phyloP scores from a whole-genome alignment of 2,113 vertebrate species.

The Limanda limanda region DNA sequence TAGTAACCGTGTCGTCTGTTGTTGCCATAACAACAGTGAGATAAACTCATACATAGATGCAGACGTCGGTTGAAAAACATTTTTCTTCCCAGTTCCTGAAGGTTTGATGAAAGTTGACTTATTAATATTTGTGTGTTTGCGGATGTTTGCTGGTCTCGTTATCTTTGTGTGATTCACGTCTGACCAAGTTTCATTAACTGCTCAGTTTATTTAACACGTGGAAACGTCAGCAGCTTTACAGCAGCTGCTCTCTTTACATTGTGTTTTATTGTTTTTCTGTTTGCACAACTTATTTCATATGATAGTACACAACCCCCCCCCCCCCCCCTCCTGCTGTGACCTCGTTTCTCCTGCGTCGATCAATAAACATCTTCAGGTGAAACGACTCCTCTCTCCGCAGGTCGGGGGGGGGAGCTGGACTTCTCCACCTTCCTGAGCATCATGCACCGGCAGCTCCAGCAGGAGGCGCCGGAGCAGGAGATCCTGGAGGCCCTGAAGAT shows the following conservation, averaged over 20 bases:
- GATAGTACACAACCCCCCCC: neutral
- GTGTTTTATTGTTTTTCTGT: constrained; percentile 10
- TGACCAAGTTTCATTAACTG: neutral
- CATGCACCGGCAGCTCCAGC: constrained; percentile 91
- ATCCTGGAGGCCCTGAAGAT: constrained; percentile 89
- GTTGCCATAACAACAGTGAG: no score
- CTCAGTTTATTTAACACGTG: constrained; percentile 15
- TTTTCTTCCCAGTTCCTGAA: no score
- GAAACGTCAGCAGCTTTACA: neutral
- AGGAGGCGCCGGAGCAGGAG: constrained; percentile 88
- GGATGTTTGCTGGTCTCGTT: neutral
- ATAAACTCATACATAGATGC: no score
- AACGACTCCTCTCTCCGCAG: constrained; percentile 34
- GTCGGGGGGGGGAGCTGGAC: constrained; percentile 83
- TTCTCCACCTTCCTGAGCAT: constrained; percentile 92
- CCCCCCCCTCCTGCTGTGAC: neutral
- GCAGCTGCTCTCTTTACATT: neutral
- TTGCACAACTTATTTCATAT: constrained; percentile 26
- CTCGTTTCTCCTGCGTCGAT: neutral
- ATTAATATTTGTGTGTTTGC: neutral
- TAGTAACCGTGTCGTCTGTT: no score
- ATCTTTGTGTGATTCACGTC: neutral
- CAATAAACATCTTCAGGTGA: neutral
- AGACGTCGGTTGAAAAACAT: no score
- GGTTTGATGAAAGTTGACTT: no score